Evolutionary conservation across 2,888 invertebrate species (phyloP), one percentile per base, ranked within the genome.

Genomic region (Acrobasis consociella): DNA sequence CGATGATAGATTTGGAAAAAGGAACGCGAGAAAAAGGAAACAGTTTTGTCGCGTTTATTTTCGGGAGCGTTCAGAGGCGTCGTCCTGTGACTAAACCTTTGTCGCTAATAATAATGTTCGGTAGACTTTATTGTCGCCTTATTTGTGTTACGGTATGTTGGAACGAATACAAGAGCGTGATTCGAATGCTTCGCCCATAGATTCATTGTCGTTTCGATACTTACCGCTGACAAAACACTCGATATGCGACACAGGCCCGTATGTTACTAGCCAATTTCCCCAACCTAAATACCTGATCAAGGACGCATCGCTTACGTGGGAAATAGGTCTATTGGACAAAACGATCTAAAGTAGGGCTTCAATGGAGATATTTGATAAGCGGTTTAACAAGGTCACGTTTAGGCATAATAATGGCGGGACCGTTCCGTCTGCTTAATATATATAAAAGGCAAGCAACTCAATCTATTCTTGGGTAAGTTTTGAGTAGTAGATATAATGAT

Each of bases 141-240:
- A 87, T 87, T 85, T 76, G 85, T 86, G 75, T 83, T 90, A 91
- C 91, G 91, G 91, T 92, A 89, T 85, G 91, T 87, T 86, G 91
- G 87, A 90, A 87, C 83, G 85, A 88, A 92, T 91, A 91, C 91
- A 76, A 71, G 69, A 71, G 80, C 90, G 90, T 90, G 89, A 84
- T 85, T 72, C 70, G 91, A 90, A 90, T 91, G 74, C 73, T 73
- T 69, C 75, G 69, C 69, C 72, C 78, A 75, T 81, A 80, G 75
- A 78, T 83, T 83, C 80, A 83, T 83, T 83, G 86, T 77, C 75
- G 75, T 71, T 73, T 65, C 80, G 80, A 80, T 83, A 85, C 82
- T 86, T 81, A 81, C 11, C 56, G 75, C 75, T 79, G 75, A 90
- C 91, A 91, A 91, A 89, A 68, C 77, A 78, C 78, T 89, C 83